Base-by-base conservation (phyloP, 1,140 invertebrate species). In the Zaprionus capensis region DNA sequence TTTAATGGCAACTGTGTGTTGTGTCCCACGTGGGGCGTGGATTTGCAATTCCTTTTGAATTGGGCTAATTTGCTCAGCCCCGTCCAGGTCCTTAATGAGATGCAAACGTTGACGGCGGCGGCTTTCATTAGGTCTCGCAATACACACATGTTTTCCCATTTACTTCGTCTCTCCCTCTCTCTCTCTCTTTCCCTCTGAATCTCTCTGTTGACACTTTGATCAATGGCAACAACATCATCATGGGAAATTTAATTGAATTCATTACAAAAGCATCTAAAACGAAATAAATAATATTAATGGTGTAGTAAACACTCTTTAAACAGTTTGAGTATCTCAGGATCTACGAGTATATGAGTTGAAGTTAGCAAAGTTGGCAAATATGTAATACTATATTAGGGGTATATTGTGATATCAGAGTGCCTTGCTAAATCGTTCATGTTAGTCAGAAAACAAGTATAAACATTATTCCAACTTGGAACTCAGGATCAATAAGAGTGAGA, bases 1-100 rank as follows among this genome's bases (percentile, higher is more conserved):
- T 75, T 70, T 70, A 74, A 68, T 66, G 63, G 28, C 41, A 17
- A 46, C 41, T 46, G 41, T 11, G n/a, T 17, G 41, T 46, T 9
- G 14, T 17, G 6, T 46, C n/a, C 22, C 12, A 28, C 28, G 15
- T 11, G 15, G 44, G 11, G 44, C 22, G 44, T 38, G 17, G 38
- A 22, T 24, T 24, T 64, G 44, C 53, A 55, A 62, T 61, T 71
- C 15, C 12, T 55, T 51, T 65, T 49, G 15, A 44, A 34, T 61
- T 63, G 11, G 17, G 15, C 28, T 62, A 46, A 68, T 57, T 69
- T 69, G 24, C 9, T 46, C 11, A 14, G 20, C 11, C 17, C 20
- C 20, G 7, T 22, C 11, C 5, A 5, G 6, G 38, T 46, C 20
- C 46, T 51, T 51, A 51, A 51, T 51, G 46, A 51, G 46, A 51